Conservation (phyloP, 2,113 vertebrate species). For the Tachysurus fulvidraco region DNA sequence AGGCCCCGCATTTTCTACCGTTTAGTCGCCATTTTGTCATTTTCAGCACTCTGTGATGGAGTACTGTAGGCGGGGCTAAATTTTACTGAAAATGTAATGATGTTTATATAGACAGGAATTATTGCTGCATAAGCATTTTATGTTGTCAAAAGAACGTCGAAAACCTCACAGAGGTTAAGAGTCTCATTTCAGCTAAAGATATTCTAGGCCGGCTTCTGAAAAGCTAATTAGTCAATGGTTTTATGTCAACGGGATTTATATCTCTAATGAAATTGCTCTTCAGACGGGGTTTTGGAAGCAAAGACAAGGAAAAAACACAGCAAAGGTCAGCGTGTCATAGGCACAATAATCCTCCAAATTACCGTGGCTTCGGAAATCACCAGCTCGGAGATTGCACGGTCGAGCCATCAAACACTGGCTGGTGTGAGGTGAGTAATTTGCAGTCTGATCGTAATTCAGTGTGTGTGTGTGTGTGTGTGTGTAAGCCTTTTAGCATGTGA, state of each 20-base stretch:
- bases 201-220: not conserved
- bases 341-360: conserved; percentile 26
- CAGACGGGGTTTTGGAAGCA: not conserved
- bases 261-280: not conserved
- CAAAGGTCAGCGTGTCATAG: conserved; percentile 7
- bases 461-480: not conserved
- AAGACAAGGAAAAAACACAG: not conserved
- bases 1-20: no score
- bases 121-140: not conserved
- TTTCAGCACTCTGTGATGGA: no score
- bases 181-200: not conserved
- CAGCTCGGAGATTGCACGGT: not conserved
- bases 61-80: no score
- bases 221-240: not conserved
- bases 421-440: conserved; percentile 14
- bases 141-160: not conserved
- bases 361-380: conserved; percentile 13
- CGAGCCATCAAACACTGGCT: conserved; percentile 12
- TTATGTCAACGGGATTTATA: not conserved
- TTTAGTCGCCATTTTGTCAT: no score
- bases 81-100: not conserved
- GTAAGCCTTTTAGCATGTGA: conserved; percentile 8
- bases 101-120: not conserved
- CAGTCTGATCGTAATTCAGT: conserved; percentile 2
- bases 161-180: not conserved